Base-by-base conservation (phyloP, 2,113 vertebrate species). In the Manacus vitellinus region DNA sequence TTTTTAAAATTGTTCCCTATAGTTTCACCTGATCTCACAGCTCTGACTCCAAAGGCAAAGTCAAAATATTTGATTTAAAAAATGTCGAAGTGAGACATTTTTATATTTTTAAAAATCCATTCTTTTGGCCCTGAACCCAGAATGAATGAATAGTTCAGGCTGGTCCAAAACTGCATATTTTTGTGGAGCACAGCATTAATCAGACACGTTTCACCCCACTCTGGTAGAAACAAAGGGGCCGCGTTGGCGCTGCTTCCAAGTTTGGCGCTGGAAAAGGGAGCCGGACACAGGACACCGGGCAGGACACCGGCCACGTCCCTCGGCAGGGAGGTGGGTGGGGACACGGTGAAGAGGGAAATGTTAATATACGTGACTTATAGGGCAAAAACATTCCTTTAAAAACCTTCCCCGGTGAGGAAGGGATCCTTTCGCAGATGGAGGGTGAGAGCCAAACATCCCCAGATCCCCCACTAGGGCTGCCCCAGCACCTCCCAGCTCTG, bases 51-150 rank as follows among this genome's bases (percentile, higher is more conserved):
- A 88, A 89, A 82, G 70, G 62, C 47, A 67, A 90, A 94, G 83
- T 83, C 92, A 97, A 80, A 96, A 67, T 52, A 77, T 70, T 88
- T 80, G n/a, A 76, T 92, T 92, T 79, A 8, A 66, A 80, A 93
- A 79, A 92, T 37, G 79, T 80, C 21, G 7, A 62, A 92, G 83
- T 5, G 75, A 94, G 92, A 70, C 65, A n/a, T 93, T 94, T 90
- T 85, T 79, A 24, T 87, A 88, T 74, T 91, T 91, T 65, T 37
- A 58, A 93, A 89, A 95, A 79, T 66, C 91, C 66, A 4, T 68
- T 79, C 2, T 84, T 90, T 95, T 95, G 96, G 95, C 95, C 39
- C 13, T 0, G 0, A 20, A 86, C 66, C 79, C 95, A 89, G 94
- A 91, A 84, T 1, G 51, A 43, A 73, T 96, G 95, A 95, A 95